Evolutionary conservation across 2,888 invertebrate genomes (phyloP), one percentile per base, ranked within the genome.

Genomic region (Cremastobaeus sp.): DNA sequence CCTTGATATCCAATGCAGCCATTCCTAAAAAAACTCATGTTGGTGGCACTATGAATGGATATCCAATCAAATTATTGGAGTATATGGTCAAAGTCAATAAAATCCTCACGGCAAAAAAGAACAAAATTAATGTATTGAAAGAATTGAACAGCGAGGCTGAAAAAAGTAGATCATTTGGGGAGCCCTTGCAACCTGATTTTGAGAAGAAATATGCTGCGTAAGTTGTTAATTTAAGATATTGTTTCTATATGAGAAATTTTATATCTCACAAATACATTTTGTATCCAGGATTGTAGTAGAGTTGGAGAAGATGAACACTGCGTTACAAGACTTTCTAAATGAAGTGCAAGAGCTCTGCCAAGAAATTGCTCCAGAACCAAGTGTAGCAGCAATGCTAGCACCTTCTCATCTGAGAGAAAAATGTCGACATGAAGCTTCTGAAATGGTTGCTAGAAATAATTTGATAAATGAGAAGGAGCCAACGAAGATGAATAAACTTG

Each of bases 141-240:
- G 93, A 94, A 68, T 94, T 96, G 92, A 98, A 98, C 83, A 91
- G 94, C 68, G 95, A 96, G 86, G 97, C 96, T 0, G 98, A 98
- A 84, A 93, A 94, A 87, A 91, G 92, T 85, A 92, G 93, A 88
- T 94, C 95, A 0, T 94, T 93, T 85, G 93, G 94, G 21, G 92
- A 94, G 82, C 91, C 91, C 72, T 91, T 96, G 81, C 92, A 94
- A 2, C 92, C 94, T 73, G 97, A 97, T 83, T 98, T 97, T 87
- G 96, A 97, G 86, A 92, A 94, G 79, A 93, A 93, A 82, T 98
- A 98, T 89, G 98, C 98, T 9, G 91, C 92, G 74, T 91, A 92
- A 14, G 41, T 59, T 14, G 1, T 54, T 15, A 11, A 2, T 17
- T 39, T 39, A 21, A 17, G 12, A 3, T 32, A 4, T 32, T 30